Evolutionary conservation across 2,113 vertebrate species (phyloP), one percentile per base, ranked within the genome.

Genomic region (cattle (Bos taurus)): DNA sequence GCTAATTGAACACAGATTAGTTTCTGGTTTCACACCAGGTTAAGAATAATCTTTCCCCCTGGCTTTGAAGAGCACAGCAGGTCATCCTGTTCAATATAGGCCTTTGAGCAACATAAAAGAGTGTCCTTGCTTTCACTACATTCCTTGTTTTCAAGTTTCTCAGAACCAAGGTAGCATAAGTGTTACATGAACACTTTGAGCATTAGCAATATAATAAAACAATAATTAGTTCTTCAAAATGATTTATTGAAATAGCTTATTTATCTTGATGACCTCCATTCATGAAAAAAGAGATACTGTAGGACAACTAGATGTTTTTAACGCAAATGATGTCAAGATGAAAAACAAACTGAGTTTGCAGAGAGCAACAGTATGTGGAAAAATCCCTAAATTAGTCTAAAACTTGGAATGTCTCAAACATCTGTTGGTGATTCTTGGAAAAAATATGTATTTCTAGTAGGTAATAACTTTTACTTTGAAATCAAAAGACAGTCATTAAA

Each of bases 1-100:
- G 14, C 74, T 98, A 97, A 95, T 96, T 97, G 97, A 98, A 96
- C 59, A 97, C 10, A 97, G 60, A 71, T 93, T 64, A 94, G 33
- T 43, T 67, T 98, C 92, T 96, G 26, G 16, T 94, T 97, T 85
- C 0, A 0, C 90, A 64, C 77, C 19, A 28, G 95, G 30, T 97
- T 74, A 96, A 93, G 92, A 95, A 67, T n/a, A 95, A 25, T 59
- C 8, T 5, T 90, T 95, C 85, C 82, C 54, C 36, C 25, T 48
- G 88, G 81, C 50, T 86, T 93, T 81, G 92, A 94, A 87, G 95
- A 95, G 74, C 93, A 83, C 87, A 96, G 88, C 54, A 93, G 71
- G 97, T 96, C 78, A 85, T 40, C 28, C 40, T 90, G 60, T 95
- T 94, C 64, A 96, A 30, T 21, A 56, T 0, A 0, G 1, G 7